Base-by-base conservation (phyloP, 2,113 vertebrate genomes). In the Cervus canadensis region DNA sequence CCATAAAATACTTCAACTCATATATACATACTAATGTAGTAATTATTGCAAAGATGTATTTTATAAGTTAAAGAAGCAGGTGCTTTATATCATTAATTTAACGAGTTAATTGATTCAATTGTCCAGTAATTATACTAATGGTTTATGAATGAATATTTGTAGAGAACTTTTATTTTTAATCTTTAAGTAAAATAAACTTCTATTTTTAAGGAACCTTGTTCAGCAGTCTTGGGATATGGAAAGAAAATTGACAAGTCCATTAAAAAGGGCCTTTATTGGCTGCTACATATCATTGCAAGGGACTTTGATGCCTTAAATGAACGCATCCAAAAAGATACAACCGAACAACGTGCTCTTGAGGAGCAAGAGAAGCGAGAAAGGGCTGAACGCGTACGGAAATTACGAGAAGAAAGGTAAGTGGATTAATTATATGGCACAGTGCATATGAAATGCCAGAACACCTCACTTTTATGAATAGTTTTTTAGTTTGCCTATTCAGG, bases 241-340 rank as follows among this genome's bases (percentile, higher is more conserved):
- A 99, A 99, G 97, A 99, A 99, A 99, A 98, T 99, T 3, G 99
- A 99, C 98, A 99, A 99, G 97, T 99, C 99, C 92, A 99, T 99
- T 96, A 99, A 99, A 98, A 99, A 99, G 82, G 99, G 99, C 33
- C 99, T 99, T 95, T 99, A 98, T 97, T 99, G 99, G 99, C 99
- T 99, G 33, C 98, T 99, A 7, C 99, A 98, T 98, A 99, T 99
- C 96, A 99, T 99, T 97, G 99, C 99, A 97, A 99, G 99, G 97
- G 99, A 99, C 98, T 99, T 99, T 96, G 99, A 99, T 98, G 98
- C 98, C 92, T 99, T 99, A 97, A 97, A 99, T 10, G 99, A 99
- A 98, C 99, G 99, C 1, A 99, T 99, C 98, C 99, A 99, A 98
- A 99, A 99, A 97, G 99, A 99, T 98, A 99, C 99, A 3, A 96